Conservation (phyloP, 2,113 vertebrate genomes). For the Nestor notabilis region DNA sequence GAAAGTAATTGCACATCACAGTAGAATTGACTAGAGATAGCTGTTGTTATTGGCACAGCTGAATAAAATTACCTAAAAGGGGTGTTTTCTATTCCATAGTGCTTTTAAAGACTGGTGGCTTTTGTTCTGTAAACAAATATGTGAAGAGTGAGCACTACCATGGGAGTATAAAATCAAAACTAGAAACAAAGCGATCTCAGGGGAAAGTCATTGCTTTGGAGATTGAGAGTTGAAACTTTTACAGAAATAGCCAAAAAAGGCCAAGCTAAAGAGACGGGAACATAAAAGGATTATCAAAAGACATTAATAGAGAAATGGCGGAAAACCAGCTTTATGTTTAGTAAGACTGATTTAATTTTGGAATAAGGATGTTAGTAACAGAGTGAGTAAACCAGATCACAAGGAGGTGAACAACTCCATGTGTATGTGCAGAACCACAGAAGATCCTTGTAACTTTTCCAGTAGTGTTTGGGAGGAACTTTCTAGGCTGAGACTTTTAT, state of each 20-base stretch:
- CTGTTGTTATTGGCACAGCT: constrained; percentile 56
- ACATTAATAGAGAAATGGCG: neutral
- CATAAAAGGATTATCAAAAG: constrained; percentile 1
- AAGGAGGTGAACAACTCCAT: neutral
- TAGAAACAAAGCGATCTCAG: constrained; percentile 24
- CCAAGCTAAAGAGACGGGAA: neutral
- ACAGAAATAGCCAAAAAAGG: constrained; percentile 9
- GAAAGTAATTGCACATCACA: constrained; percentile 33
- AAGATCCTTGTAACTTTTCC: neutral
- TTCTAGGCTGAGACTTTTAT: neutral
- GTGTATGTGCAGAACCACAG: neutral
- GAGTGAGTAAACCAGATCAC: neutral
- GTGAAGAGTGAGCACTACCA: constrained; percentile 8
- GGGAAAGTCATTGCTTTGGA: constrained; percentile 27
- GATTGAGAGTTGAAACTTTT: constrained; percentile 1
- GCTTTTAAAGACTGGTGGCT: constrained; percentile 51
- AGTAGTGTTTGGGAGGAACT: neutral
- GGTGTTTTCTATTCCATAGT: constrained; percentile 41
- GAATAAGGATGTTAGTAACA: neutral
- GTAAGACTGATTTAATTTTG: constrained; percentile 31
- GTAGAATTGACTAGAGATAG: constrained; percentile 57
- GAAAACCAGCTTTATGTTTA: neutral
- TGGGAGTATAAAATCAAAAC: constrained; percentile 51
- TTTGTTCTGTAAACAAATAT: constrained; percentile 67
- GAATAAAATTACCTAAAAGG: constrained; percentile 66